A percentile compares a stretch with the other conserved stretches of the same genome.
These are phyloP conservation scores for Artibeus jamaicensis DNA, from an alignment of 2,797 vertebrate species.

Conservation along the genomic window DNA sequence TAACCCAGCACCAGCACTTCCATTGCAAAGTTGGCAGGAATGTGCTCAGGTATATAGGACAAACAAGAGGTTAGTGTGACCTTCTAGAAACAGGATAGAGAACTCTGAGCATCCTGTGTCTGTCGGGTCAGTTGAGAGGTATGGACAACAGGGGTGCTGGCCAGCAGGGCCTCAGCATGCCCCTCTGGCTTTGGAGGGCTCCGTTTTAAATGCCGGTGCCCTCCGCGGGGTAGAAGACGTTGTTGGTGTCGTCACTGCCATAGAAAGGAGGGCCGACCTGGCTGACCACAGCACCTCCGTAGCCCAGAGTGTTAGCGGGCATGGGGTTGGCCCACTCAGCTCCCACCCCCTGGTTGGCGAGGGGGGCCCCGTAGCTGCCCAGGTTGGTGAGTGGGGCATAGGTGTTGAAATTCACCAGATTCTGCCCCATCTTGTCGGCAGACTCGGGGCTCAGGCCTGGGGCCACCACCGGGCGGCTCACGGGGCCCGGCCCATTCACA, in stretches of 20 bases:
- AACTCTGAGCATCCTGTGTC: not conserved
- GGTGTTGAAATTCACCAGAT: conserved; percentile 85
- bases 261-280: conserved; percentile 95
- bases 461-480: conserved; percentile 83
- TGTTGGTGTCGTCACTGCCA: conserved; percentile 87
- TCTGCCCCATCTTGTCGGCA: conserved; percentile 88
- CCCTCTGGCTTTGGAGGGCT: not conserved
- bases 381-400: conserved; percentile 87
- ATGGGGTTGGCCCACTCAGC: conserved; percentile 89
- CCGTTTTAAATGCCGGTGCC: conserved; percentile 92
- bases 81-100: not conserved
- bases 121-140: not conserved
- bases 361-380: conserved; percentile 64
- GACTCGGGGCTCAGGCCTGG: conserved; percentile 89
- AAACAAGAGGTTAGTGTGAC: not conserved
- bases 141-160: not conserved
- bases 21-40: not conserved
- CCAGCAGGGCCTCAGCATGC: not conserved
- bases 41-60: not conserved
- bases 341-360: not conserved
- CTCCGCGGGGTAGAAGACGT: conserved; percentile 91
- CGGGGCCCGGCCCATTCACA: conserved; percentile 64
- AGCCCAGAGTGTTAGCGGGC: conserved; percentile 87
- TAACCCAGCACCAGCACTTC: not conserved
- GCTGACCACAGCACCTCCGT: conserved; percentile 83